phyloP scores from a whole-genome alignment of 1,140 invertebrate genomes.

The Capitella teleta region DNA sequence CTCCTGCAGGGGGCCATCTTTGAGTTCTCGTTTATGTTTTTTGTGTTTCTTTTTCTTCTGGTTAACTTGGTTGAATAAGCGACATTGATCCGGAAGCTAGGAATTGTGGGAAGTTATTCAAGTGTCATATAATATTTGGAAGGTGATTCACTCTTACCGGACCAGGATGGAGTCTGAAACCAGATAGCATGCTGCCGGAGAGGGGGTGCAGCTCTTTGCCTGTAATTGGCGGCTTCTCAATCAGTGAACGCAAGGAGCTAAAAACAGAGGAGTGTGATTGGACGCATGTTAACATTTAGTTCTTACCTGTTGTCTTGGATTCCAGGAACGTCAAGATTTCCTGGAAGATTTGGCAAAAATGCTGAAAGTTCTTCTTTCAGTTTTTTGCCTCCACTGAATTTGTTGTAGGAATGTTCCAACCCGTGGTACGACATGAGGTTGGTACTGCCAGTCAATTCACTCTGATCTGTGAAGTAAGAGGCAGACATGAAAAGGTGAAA shows the following conservation, averaged over 20 bases:
- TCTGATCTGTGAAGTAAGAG: slow-evolving; percentile 54
- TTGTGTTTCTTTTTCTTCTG: slow-evolving; percentile 11
- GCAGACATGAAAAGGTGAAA: slow-evolving; percentile 4
- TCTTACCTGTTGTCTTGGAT: slow-evolving; percentile 6
- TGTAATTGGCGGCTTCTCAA: slow-evolving; percentile 92
- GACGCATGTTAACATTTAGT: not conserved
- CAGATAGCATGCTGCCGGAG: slow-evolving; percentile 75
- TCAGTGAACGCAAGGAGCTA: slow-evolving; percentile 72
- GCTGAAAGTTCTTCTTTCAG: slow-evolving; percentile 88
- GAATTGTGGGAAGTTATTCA: not conserved
- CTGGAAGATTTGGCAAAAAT: slow-evolving; percentile 86
- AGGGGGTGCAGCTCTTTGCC: slow-evolving; percentile 86
- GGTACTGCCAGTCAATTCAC: slow-evolving; percentile 85
- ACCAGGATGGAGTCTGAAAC: slow-evolving; percentile 90
- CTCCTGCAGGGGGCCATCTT: not conserved
- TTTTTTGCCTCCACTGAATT: slow-evolving; percentile 85
- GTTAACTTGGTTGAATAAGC: slow-evolving; percentile 4
- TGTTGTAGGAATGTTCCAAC: slow-evolving; percentile 91
- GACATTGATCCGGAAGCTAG: slow-evolving; percentile 9
- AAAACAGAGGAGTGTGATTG: not conserved
- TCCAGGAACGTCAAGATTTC: slow-evolving; percentile 29
- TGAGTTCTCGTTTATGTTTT: slow-evolving; percentile 1
- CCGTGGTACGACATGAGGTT: slow-evolving; percentile 95
- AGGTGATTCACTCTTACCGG: not conserved
- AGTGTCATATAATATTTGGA: not conserved